Percentiles rank a stretch among this genome's conserved stretches.
Conservation (phyloP, 2,113 vertebrate species). For the Vulpes ferrilata region DNA sequence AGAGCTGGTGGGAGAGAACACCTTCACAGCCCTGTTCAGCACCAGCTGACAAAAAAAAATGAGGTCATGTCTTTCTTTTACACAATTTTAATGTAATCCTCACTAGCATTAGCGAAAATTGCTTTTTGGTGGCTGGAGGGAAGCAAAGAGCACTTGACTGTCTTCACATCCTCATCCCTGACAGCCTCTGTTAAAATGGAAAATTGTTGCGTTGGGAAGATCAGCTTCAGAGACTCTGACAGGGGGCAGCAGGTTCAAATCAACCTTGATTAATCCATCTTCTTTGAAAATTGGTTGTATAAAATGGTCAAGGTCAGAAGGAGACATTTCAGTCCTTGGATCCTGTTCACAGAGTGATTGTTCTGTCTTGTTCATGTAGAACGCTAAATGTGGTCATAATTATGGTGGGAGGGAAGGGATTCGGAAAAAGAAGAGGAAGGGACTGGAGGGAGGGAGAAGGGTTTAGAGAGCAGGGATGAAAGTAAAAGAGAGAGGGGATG, state of each 20-base stretch:
- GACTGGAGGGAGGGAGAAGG: not conserved
- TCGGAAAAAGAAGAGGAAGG: slow-evolving; percentile 39
- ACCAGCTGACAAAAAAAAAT: slow-evolving; percentile 62
- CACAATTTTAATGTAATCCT: slow-evolving; percentile 75
- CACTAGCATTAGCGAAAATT: slow-evolving; percentile 81
- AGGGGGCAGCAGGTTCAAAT: slow-evolving; percentile 85
- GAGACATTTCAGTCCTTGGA: slow-evolving; percentile 40
- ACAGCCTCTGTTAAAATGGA: slow-evolving; percentile 86
- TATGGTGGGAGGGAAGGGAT: slow-evolving; percentile 1
- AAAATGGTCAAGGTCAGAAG: slow-evolving; percentile 86
- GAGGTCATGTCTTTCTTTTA: slow-evolving; percentile 67
- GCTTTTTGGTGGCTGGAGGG: slow-evolving; percentile 67
- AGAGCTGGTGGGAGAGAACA: slow-evolving; percentile 13
- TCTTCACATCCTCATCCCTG: slow-evolving; percentile 86
- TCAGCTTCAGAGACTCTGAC: slow-evolving; percentile 86
- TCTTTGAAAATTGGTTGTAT: slow-evolving; percentile 85
- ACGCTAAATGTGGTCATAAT: slow-evolving; percentile 28
- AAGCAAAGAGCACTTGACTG: slow-evolving; percentile 81
- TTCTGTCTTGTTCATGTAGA: slow-evolving; percentile 50
- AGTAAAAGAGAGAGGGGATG: not conserved
- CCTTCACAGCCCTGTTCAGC: not conserved
- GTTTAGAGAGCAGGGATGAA: slow-evolving; percentile 20
- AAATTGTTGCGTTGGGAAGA: slow-evolving; percentile 88
- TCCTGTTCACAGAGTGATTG: slow-evolving; percentile 61
- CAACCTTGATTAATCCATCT: slow-evolving; percentile 91